These are phyloP conservation scores for Campoplex capitator DNA, from an alignment of 2,888 invertebrate genomes.

Conservation along the genomic window DNA sequence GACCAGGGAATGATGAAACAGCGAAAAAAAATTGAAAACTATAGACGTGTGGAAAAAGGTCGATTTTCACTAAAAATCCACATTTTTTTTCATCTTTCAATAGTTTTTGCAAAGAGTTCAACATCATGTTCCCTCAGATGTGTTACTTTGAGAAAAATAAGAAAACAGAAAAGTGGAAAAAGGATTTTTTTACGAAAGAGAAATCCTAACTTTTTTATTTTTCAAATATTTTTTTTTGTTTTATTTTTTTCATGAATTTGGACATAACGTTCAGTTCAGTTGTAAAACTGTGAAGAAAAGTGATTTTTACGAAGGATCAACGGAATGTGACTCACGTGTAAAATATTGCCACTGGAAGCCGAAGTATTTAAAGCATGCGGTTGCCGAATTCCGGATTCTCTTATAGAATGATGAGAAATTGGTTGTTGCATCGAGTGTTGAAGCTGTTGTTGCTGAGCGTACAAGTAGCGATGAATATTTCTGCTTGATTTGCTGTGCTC, in stretches of 20 bases:
- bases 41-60: neutral
- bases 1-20: neutral
- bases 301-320: neutral
- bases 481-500: slow-evolving; percentile 91
- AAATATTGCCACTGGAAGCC: slow-evolving; percentile 88
- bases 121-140: neutral
- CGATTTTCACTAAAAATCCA: neutral
- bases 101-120: neutral
- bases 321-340: slow-evolving; percentile 84
- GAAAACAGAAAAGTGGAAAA: neutral
- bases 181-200: neutral
- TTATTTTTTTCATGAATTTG: neutral
- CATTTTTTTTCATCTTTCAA: neutral
- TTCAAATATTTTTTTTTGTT: neutral
- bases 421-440: slow-evolving; percentile 85
- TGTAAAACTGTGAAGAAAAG: neutral
- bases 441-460: slow-evolving; percentile 86
- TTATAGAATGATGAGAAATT: slow-evolving; percentile 73
- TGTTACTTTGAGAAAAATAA: neutral
- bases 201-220: neutral
- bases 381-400: slow-evolving; percentile 74
- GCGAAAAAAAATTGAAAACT: neutral
- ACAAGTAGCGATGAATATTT: slow-evolving; percentile 86
- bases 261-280: neutral
- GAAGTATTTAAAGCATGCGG: slow-evolving; percentile 84